phyloP scores from a whole-genome alignment of 2,797 vertebrate species.

The Setipinna tenuifilis region DNA sequence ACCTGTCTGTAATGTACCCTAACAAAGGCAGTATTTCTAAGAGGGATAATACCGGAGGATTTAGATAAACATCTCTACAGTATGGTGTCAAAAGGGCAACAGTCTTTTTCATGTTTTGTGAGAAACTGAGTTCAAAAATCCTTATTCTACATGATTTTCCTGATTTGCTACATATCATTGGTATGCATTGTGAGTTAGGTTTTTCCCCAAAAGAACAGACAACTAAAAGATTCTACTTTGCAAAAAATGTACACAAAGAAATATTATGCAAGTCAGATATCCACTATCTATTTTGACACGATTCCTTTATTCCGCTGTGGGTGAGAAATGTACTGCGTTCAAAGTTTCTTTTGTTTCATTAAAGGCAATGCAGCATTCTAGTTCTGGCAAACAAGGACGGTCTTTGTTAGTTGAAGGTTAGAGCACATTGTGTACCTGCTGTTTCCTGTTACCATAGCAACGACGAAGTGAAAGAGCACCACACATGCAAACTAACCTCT shows the following conservation, averaged over 20 bases:
- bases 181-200: background rate
- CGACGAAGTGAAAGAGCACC: background rate
- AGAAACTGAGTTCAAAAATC: background rate
- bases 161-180: background rate
- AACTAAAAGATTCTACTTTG: background rate
- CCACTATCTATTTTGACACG: background rate
- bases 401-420: slow-evolving; percentile 16
- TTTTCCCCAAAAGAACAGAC: background rate
- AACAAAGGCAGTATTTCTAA: background rate
- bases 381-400: background rate
- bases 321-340: background rate
- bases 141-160: background rate
- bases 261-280: too few relatives aligned
- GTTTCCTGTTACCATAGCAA: slow-evolving; percentile 21
- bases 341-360: background rate
- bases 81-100: background rate
- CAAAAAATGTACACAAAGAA: too few relatives aligned
- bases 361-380: background rate
- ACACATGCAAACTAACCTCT: slow-evolving; percentile 11
- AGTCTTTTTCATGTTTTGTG: background rate
- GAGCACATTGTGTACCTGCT: slow-evolving; percentile 24
- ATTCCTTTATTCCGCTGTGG: background rate
- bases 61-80: background rate
- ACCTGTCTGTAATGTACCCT: background rate
- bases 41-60: background rate